Percentiles rank a stretch among this genome's conserved stretches.
These are phyloP conservation scores for Cinclus cinclus DNA, from an alignment of 2,113 vertebrate genomes.

Conservation along the genomic window DNA sequence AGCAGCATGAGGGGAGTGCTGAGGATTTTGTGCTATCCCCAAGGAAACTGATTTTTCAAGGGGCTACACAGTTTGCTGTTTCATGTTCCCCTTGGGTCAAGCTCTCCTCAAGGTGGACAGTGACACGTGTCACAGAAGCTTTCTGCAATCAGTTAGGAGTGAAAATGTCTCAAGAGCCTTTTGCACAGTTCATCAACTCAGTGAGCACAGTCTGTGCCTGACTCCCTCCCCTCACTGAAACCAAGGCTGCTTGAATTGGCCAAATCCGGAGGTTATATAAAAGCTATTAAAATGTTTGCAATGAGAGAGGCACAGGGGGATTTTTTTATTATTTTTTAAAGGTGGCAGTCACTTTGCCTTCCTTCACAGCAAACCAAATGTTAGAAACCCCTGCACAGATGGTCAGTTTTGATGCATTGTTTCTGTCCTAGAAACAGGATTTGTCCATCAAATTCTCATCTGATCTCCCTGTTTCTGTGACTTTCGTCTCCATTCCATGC, in stretches of 20 bases:
- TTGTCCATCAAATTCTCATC: slow-evolving; percentile 19
- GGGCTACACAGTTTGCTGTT: not conserved
- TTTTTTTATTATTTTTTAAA: not conserved
- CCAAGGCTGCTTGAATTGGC: not conserved
- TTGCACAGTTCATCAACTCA: slow-evolving; percentile 23
- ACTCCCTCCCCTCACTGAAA: not conserved
- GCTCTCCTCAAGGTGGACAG: not conserved
- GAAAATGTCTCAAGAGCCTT: slow-evolving; percentile 21
- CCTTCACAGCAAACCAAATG: not conserved
- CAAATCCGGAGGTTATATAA: slow-evolving; percentile 4
- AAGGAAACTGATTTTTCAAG: not conserved
- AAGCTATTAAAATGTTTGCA: not conserved
- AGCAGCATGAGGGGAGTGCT: not conserved
- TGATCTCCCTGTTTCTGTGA: not conserved
- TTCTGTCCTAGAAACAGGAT: not conserved
- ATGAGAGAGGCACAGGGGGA: not conserved
- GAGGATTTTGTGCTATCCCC: not conserved
- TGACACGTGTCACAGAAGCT: not conserved
- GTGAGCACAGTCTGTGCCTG: not conserved
- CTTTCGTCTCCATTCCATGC: not conserved
- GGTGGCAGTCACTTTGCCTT: not conserved
- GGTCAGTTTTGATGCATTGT: not conserved
- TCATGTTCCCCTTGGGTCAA: not conserved
- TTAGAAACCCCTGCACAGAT: slow-evolving; percentile 36
- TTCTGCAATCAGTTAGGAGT: not conserved